Evolutionary conservation across 2,797 vertebrate genomes (phyloP), one percentile per base, ranked within the genome.

Genomic region (Halcyon leucocephala): DNA sequence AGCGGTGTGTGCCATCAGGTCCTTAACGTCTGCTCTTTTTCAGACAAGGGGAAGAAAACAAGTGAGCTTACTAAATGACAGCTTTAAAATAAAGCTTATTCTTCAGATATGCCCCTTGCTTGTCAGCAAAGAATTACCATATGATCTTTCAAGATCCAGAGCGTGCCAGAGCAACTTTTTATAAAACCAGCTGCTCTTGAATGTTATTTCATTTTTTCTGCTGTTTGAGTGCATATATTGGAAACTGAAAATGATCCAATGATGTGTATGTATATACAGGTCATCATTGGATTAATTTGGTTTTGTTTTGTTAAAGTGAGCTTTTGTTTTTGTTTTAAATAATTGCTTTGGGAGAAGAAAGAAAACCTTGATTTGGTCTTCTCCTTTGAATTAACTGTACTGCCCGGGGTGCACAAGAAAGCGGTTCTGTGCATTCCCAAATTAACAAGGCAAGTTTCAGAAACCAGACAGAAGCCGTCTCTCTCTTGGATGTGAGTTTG

Each of bases 1-100:
- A 15, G 33, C 0, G 1, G 15, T 20, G 1, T 7, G 39, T 1
- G 12, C 44, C 31, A 4, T 37, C 16, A 2, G 31, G 44, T 64
- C 44, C 24, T 64, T 54, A 15, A 17, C 1, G 16, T 10, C 49
- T 8, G 14, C 35, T 4, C 3, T 20, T 35, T 7, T 74, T 37
- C 44, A 28, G 31, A 42, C 33, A 35, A 57, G 54, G 17, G 37
- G n/a, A 57, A 37, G 33, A n/a, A 74, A 61, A 26, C 2, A 4
- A 62, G n/a, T 21, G 28, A 46, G 37, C 29, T 85, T 55, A 1
- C 29, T 44, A 29, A 86, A 62, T 31, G 22, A 22, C 33, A 22
- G n/a, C 18, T 86, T 4, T 19, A 69, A 35, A 86, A 46, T 33
- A 35, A 67, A 48, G 41, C 33, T 26, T 41, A 11, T n/a, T n/a